These are phyloP conservation scores for Danaus plexippus DNA, from an alignment of 1,140 invertebrate genomes.

Conservation along the genomic window DNA sequence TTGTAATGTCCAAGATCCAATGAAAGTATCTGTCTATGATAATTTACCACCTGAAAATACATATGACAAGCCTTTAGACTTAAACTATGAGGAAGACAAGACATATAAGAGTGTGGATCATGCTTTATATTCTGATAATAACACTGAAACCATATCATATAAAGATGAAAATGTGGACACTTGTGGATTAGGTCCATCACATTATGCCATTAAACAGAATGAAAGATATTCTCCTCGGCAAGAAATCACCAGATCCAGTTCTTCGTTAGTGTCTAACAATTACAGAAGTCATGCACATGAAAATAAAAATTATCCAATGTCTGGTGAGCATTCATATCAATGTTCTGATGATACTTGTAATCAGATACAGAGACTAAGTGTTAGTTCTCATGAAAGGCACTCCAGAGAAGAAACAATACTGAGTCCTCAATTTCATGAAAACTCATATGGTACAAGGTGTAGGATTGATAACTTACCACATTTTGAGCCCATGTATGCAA, in stretches of 20 bases:
- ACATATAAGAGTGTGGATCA: constrained; percentile 69
- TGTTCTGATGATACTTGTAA: constrained; percentile 45
- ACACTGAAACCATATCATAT: constrained; percentile 34
- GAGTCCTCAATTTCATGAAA: constrained; percentile 48
- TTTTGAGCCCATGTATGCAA: constrained; percentile 46
- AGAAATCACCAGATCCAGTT: constrained; percentile 37
- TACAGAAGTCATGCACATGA: constrained; percentile 39
- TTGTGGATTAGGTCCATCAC: constrained; percentile 41
- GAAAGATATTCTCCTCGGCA: constrained; percentile 52
- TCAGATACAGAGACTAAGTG: constrained; percentile 52
- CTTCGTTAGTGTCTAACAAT: constrained; percentile 34
- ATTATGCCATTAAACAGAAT: constrained; percentile 44
- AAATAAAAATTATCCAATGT: constrained; percentile 39
- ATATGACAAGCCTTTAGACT: constrained; percentile 65
- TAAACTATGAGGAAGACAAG: constrained; percentile 60
- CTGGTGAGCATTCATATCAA: constrained; percentile 41
- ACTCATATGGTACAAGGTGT: constrained; percentile 36
- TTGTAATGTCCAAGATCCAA: constrained; percentile 38
- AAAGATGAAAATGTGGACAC: constrained; percentile 39
- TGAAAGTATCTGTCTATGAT: constrained; percentile 60
- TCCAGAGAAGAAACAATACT: constrained; percentile 47
- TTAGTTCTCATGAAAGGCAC: constrained; percentile 53
- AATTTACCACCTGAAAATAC: constrained; percentile 61
- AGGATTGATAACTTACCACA: constrained; percentile 37
- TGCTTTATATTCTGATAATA: constrained; percentile 63